Base-by-base conservation (phyloP, 2,113 vertebrate species). In the Microcebus griseorufus region DNA sequence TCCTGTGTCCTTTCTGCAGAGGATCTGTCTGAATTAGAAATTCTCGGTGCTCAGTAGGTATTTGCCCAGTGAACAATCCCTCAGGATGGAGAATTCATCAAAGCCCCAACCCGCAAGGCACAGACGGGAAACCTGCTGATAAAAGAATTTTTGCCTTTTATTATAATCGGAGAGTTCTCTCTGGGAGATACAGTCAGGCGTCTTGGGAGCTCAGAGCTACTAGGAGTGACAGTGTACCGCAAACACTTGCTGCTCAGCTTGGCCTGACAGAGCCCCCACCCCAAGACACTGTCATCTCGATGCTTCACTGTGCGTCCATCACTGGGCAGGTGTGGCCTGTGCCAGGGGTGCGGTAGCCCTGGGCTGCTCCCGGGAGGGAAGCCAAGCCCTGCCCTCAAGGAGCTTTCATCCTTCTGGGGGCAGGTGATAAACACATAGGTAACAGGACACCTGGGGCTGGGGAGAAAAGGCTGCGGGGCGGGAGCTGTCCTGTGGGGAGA, bases 391-490 rank as follows among this genome's bases (percentile, higher is more conserved):
- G 73, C 27, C 6, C 73, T 11, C 27, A 9, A 3, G 42, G 45
- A 76, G 73, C 72, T 75, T 8, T 48, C 6, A 9, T 76, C 73
- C 73, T 76, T 10, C 25, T 62, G 60, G 37, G 72, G 37, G 45
- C 45, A 76, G 73, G 18, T 32, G 45, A 5, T 48, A 48, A 17
- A 18, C 42, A 17, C 3, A 17, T 17, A 5, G 25, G 42, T 29
- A 29, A 48, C 22, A 0, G 7, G 37, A 2, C 11, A 1, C 18
- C 29, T 3, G 14, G 25, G 73, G 29, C 48, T 10, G 1, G 7
- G 81, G n/a, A 39, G 6, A 39, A 23, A 6, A 39, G 22, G 45
- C 60, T 3, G 23, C 12, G 25, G 0, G 48, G 67, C 3, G 42
- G 37, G 37, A 29, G 23, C 62, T 20, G 4, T 27, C 2, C 1